A percentile compares a stretch with the other conserved stretches of the same genome.
phyloP scores from a whole-genome alignment of 2,888 invertebrate species.

The Protophormia terraenovae region DNA sequence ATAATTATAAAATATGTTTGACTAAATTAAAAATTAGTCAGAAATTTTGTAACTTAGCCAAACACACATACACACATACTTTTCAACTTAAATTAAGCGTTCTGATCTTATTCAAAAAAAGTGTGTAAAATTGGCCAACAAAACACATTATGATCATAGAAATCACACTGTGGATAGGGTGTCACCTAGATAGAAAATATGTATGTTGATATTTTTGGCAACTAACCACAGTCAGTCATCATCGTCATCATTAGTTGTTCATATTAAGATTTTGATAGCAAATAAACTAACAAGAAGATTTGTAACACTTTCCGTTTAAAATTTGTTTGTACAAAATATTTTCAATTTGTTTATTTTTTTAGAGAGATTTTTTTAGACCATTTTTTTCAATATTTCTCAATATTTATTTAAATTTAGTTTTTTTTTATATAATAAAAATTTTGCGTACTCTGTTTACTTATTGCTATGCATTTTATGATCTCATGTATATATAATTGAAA shows the following conservation, averaged over 20 bases:
- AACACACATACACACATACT: neutral
- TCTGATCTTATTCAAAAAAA: neutral
- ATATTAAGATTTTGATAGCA: neutral
- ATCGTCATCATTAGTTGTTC: neutral
- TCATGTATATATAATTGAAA: constrained; percentile 7
- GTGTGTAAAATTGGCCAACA: constrained; percentile 43
- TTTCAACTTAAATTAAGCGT: neutral
- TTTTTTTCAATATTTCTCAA: neutral
- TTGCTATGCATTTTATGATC: constrained; percentile 43
- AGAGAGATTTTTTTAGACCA: neutral
- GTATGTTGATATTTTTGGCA: constrained; percentile 48
- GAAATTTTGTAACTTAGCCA: constrained; percentile 21
- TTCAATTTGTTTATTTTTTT: constrained; percentile 8
- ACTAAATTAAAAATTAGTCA: constrained; percentile 38
- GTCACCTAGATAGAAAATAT: constrained; percentile 45
- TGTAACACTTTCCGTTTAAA: constrained; percentile 13
- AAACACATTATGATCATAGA: neutral
- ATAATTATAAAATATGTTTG: neutral
- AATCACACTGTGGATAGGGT: neutral
- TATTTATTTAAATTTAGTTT: constrained; percentile 12
- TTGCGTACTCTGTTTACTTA: neutral
- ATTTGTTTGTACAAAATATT: neutral
- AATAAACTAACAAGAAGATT: neutral
- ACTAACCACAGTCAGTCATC: constrained; percentile 13
- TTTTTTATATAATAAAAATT: constrained; percentile 7